Percentiles rank a stretch among this genome's conserved stretches.
Conservation (phyloP, 2,888 invertebrate species). For the Trichopoda pennipes region DNA sequence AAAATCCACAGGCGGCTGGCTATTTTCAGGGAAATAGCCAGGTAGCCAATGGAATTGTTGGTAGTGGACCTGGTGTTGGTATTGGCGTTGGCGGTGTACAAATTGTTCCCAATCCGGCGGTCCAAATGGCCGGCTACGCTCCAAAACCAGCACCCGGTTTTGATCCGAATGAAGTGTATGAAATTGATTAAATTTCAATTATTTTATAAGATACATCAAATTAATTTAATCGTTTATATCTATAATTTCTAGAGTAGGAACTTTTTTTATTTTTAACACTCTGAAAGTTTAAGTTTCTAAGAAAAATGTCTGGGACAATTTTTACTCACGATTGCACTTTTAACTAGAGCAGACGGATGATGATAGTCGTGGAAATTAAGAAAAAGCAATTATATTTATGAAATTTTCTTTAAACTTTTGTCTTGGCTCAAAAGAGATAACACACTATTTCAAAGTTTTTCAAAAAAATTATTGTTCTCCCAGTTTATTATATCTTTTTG, state of each 20-base stretch:
- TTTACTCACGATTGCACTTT: too few species aligned
- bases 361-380: too few species aligned
- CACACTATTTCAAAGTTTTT: not conserved
- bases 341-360: too few species aligned
- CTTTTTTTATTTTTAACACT: constrained; percentile 14
- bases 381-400: constrained; percentile 4
- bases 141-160: constrained; percentile 71
- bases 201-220: constrained; percentile 12
- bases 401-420: constrained; percentile 28
- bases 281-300: not conserved
- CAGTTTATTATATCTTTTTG: not conserved
- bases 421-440: constrained; percentile 1
- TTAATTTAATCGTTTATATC: constrained; percentile 20
- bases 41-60: constrained; percentile 54
- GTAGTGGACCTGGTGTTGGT: constrained; percentile 45
- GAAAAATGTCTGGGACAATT: too few species aligned
- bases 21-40: constrained; percentile 72
- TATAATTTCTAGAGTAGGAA: constrained; percentile 49
- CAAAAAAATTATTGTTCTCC: not conserved
- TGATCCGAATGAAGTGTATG: constrained; percentile 77
- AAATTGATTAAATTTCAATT: constrained; percentile 74
- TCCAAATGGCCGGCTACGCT: constrained; percentile 50
- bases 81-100: constrained; percentile 39
- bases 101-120: constrained; percentile 45
- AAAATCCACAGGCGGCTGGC: constrained; percentile 76